Conservation (phyloP, 2,797 vertebrate species). For the Enteromius paludinosus region DNA sequence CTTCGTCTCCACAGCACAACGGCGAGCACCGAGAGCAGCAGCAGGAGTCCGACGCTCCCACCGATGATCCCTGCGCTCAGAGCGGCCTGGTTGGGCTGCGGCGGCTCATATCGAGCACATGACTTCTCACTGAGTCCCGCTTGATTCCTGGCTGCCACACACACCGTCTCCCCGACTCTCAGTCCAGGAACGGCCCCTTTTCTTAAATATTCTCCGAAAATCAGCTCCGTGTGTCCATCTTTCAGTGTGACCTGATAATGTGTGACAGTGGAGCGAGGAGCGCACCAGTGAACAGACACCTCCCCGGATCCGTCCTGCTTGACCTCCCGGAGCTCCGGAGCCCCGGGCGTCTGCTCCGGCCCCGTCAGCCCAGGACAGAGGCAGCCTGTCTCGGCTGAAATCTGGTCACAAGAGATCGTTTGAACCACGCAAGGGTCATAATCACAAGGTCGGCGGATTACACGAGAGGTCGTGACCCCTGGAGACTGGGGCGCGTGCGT, state of each 20-base stretch:
- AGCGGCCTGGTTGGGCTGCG: conserved; percentile 7
- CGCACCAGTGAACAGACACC: conserved; percentile 82
- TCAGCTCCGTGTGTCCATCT: neutral
- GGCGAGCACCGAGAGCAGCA: conserved; percentile 63
- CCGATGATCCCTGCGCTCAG: conserved; percentile 64
- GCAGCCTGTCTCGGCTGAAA: conserved; percentile 60
- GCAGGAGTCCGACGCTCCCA: conserved; percentile 68
- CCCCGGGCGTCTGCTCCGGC: conserved; percentile 58
- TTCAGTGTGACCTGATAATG: conserved; percentile 74
- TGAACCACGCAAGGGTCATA: conserved; percentile 79
- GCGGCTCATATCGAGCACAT: conserved; percentile 66
- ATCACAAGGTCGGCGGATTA: conserved; percentile 63
- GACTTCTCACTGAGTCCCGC: conserved; percentile 74
- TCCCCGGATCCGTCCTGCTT: conserved; percentile 55
- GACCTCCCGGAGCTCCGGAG: conserved; percentile 73
- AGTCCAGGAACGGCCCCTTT: conserved; percentile 68
- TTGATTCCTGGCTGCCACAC: conserved; percentile 79
- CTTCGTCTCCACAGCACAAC: conserved; percentile 67
- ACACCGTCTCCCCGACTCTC: conserved; percentile 73
- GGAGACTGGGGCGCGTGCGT: neutral
- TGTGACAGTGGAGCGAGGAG: conserved; percentile 80
- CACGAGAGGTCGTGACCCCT: neutral
- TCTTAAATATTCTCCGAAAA: conserved; percentile 63
- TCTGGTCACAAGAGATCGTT: conserved; percentile 73
- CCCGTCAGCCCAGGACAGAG: conserved; percentile 82